Evolutionary conservation across 2,113 vertebrate species (phyloP).

Genomic region (Plestiodon gilberti): DNA sequence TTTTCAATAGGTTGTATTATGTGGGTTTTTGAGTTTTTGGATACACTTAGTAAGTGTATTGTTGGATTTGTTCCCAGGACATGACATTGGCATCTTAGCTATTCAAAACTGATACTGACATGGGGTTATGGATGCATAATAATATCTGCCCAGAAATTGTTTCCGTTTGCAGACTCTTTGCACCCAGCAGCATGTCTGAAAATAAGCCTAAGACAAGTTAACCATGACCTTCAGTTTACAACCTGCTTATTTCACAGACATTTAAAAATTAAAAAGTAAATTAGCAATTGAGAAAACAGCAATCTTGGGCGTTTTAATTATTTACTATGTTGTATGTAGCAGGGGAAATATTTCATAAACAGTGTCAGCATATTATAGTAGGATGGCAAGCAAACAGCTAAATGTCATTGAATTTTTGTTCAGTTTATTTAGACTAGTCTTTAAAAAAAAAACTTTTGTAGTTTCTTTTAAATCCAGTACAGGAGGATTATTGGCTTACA

Average conservation of each 20-base stretch:
- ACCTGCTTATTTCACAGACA: conserved; percentile 34
- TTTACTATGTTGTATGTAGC: conserved; percentile 8
- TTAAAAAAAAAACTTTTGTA: neutral
- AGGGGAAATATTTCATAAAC: conserved; percentile 18
- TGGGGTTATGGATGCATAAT: neutral
- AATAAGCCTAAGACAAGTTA: neutral
- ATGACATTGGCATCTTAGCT: neutral
- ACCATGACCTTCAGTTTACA: conserved; percentile 30
- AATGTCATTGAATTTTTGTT: conserved; percentile 1
- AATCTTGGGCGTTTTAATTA: conserved; percentile 22
- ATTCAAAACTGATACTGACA: neutral
- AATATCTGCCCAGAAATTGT: neutral
- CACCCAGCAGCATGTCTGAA: neutral
- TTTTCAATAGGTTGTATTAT: neutral
- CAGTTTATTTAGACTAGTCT: neutral
- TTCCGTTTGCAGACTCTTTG: neutral
- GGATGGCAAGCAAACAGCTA: conserved; percentile 2
- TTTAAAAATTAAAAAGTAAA: conserved; percentile 30
- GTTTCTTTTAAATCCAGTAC: neutral
- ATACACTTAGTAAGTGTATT: neutral
- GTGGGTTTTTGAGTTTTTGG: neutral
- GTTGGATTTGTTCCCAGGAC: neutral
- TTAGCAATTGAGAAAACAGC: conserved; percentile 7
- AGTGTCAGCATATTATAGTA: conserved; percentile 28
- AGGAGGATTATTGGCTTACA: neutral